A percentile compares a stretch with the other conserved stretches of the same genome.
phyloP scores from a whole-genome alignment of 2,888 invertebrate species.

The Epiblema foenella region DNA sequence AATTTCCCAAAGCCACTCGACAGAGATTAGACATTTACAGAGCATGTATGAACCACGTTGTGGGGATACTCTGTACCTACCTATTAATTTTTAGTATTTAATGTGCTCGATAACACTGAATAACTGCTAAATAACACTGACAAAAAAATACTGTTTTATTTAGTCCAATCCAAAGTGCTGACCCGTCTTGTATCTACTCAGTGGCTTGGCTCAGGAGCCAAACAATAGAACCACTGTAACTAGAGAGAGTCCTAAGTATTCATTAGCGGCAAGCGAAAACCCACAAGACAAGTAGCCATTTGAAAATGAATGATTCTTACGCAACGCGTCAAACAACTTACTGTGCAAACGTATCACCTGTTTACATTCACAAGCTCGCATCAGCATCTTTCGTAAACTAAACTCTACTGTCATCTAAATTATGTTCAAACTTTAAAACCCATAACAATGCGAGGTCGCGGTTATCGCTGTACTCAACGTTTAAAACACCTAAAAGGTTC shows the following conservation, averaged over 20 bases:
- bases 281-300: constrained; percentile 19
- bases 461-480: constrained; percentile 9
- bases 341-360: constrained; percentile 25
- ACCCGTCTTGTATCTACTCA: not conserved
- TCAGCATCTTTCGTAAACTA: not conserved
- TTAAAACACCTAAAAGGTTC: constrained; percentile 32
- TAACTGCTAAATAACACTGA: not conserved
- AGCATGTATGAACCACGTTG: too few species aligned
- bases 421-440: not conserved
- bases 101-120: not conserved
- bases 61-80: too few species aligned
- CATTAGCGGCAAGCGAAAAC: constrained; percentile 14
- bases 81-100: not conserved
- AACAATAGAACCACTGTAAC: constrained; percentile 6
- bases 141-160: not conserved
- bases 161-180: not conserved
- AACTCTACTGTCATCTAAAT: not conserved
- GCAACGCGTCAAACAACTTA: constrained; percentile 20
- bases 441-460: not conserved
- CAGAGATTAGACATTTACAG: too few species aligned
- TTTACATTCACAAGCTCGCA: constrained; percentile 19
- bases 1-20: not conserved
- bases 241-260: constrained; percentile 16
- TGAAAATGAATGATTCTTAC: constrained; percentile 27
- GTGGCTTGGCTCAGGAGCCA: too few species aligned